Conservation (phyloP, 2,113 vertebrate genomes). For the Strix aluco region DNA sequence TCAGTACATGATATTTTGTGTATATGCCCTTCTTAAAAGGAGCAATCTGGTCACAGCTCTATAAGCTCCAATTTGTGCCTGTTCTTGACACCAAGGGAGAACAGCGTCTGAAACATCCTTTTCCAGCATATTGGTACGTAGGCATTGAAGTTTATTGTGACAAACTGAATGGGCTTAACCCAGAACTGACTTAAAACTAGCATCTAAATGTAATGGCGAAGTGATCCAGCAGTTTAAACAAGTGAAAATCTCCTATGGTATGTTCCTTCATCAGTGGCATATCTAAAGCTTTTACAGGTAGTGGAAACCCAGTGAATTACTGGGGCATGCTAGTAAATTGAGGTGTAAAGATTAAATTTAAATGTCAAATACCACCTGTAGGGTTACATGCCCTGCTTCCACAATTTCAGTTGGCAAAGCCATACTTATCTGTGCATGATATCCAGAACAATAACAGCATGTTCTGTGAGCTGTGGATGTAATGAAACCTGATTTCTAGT, state of each 20-base stretch:
- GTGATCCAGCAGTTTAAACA: background rate
- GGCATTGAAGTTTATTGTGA: conserved; percentile 10
- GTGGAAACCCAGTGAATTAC: background rate
- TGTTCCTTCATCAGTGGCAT: background rate
- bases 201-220: background rate
- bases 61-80: background rate
- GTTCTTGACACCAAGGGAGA: background rate
- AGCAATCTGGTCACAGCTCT: background rate
- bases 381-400: background rate
- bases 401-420: background rate
- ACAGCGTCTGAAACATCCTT: background rate
- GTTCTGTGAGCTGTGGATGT: background rate
- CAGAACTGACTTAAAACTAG: background rate
- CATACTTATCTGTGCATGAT: background rate
- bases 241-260: background rate
- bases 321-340: background rate
- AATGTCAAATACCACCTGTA: background rate
- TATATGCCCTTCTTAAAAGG: background rate
- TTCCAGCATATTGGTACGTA: background rate
- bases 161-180: background rate
- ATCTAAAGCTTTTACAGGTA: conserved; percentile 1
- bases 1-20: background rate
- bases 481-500: background rate
- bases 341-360: conserved; percentile 36
- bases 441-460: background rate